Percentiles rank a stretch among this genome's conserved stretches.
These are phyloP conservation scores for Tragelaphus buxtoni DNA, from an alignment of 2,113 vertebrate species.

Conservation along the genomic window DNA sequence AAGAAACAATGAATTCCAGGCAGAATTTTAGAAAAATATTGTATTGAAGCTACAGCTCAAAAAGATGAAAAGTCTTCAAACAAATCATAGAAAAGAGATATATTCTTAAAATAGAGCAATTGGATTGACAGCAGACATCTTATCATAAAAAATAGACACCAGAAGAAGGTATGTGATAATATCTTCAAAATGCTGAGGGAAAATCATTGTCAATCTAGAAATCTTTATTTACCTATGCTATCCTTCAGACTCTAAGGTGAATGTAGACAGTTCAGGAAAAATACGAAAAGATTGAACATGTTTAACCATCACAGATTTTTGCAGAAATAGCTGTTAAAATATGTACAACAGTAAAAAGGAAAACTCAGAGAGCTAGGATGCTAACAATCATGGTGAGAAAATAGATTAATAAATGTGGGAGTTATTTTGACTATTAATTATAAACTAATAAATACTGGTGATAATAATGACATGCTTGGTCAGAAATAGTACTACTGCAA, in stretches of 20 bases:
- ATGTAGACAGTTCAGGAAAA: neutral
- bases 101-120: neutral
- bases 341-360: neutral
- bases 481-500: neutral
- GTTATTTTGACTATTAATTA: neutral
- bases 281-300: neutral
- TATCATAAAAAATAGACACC: neutral
- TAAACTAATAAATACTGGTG: neutral
- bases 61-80: neutral
- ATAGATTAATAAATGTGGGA: neutral
- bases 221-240: neutral
- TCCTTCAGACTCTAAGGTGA: neutral
- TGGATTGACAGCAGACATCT: neutral
- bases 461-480: neutral
- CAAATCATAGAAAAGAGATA: neutral
- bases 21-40: neutral
- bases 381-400: neutral
- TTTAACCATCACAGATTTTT: constrained; percentile 3
- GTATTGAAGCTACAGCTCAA: neutral
- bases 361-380: neutral
- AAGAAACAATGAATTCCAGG: neutral
- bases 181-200: neutral
- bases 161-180: neutral
- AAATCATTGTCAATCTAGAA: constrained; percentile 2
- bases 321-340: neutral